phyloP scores from a whole-genome alignment of 1,140 invertebrate species.

The Hypothenemus hampei region DNA sequence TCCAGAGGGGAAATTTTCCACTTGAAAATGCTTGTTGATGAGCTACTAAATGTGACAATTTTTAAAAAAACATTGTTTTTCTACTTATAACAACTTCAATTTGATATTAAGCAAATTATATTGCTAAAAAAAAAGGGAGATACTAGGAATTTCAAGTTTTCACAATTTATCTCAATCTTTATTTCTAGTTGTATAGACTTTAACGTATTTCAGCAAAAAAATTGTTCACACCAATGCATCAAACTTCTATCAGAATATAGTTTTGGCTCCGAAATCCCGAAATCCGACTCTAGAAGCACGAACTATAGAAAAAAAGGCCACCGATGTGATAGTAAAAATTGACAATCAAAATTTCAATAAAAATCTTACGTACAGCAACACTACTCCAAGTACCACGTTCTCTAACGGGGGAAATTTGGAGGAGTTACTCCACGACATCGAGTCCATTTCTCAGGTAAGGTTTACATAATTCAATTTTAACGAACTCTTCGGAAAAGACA shows the following conservation, averaged over 20 bases:
- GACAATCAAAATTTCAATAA: conserved; percentile 39
- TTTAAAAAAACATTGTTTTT: no score
- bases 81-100: no score
- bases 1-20: no score
- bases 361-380: conserved; percentile 24
- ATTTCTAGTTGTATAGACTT: neutral
- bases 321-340: conserved; percentile 41
- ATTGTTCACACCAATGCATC: conserved; percentile 30
- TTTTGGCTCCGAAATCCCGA: conserved; percentile 29
- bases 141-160: no score
- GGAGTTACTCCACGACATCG: conserved; percentile 49
- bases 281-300: conserved; percentile 10
- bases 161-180: no score
- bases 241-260: conserved; percentile 37
- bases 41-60: no score
- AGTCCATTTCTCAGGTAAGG: conserved; percentile 47
- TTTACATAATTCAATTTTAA: neutral
- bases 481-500: no score
- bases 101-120: no score
- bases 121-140: no score
- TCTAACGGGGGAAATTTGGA: conserved; percentile 48
- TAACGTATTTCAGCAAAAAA: conserved; percentile 28
- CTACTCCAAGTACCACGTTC: conserved; percentile 38
- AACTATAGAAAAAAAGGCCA: conserved; percentile 33
- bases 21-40: no score